Evolutionary conservation across 2,888 invertebrate genomes (phyloP).

Genomic region (Fabriciana adippe): DNA sequence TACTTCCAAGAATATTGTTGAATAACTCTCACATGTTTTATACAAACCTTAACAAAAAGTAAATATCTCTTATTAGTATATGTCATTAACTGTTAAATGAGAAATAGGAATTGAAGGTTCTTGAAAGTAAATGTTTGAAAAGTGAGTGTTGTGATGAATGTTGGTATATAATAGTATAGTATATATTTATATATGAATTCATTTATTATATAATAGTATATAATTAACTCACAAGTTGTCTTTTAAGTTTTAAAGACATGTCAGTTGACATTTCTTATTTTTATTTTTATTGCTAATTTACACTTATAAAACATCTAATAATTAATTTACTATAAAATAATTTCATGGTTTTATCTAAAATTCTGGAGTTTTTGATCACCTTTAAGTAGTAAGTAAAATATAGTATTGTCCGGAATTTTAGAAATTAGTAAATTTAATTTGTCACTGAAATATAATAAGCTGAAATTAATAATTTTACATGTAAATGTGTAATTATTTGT

Average conservation of each 20-base stretch:
- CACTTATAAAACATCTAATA: slow-evolving; percentile 3
- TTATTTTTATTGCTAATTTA: slow-evolving; percentile 9
- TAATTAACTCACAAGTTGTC: slow-evolving; percentile 17
- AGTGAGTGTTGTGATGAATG: slow-evolving; percentile 13
- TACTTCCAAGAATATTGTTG: neutral
- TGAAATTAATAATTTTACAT: neutral
- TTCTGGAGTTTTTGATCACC: slow-evolving; percentile 5
- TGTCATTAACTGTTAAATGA: slow-evolving; percentile 20
- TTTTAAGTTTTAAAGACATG: slow-evolving; percentile 1
- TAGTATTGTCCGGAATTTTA: slow-evolving; percentile 12
- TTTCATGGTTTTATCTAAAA: slow-evolving; percentile 2
- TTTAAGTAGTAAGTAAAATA: no score
- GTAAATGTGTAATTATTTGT: slow-evolving; percentile 10
- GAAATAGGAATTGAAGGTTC: neutral
- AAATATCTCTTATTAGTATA: slow-evolving; percentile 22
- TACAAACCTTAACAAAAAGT: slow-evolving; percentile 22
- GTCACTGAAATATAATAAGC: slow-evolving; percentile 6
- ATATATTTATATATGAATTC: slow-evolving; percentile 28
- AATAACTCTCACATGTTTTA: slow-evolving; percentile 2
- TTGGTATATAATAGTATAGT: slow-evolving; percentile 3
- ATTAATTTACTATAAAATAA: slow-evolving; percentile 7
- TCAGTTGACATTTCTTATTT: slow-evolving; percentile 8
- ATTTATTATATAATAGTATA: slow-evolving; percentile 23
- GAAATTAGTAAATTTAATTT: neutral
- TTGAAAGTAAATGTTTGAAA: slow-evolving; percentile 1